phyloP scores from a whole-genome alignment of 2,113 vertebrate genomes.

The Bettongia penicillata region DNA sequence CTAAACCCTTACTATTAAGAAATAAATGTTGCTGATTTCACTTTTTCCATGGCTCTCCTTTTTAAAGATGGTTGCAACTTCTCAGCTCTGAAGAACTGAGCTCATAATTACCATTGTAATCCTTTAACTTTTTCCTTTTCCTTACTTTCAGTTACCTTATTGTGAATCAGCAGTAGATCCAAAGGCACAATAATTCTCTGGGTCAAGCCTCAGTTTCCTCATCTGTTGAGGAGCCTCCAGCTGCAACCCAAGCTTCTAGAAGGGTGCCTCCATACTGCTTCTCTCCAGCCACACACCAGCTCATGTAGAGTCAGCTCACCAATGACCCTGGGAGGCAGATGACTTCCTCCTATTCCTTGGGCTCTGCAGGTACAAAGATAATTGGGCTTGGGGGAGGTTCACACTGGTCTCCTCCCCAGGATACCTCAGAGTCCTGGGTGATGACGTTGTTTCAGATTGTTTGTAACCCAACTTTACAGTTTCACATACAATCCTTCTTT shows the following conservation, averaged over 20 bases:
- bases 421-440: background rate
- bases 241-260: background rate
- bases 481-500: background rate
- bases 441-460: background rate
- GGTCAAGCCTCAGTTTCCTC: background rate
- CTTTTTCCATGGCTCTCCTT: slow-evolving; percentile 86
- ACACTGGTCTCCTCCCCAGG: no score
- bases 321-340: background rate
- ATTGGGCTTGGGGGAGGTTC: background rate
- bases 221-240: background rate
- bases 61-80: slow-evolving; percentile 82
- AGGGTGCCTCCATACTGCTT: background rate
- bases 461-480: no score
- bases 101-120: slow-evolving; percentile 91
- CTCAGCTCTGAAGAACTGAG: slow-evolving; percentile 88
- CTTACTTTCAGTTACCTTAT: slow-evolving; percentile 71
- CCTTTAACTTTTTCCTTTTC: slow-evolving; percentile 80
- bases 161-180: background rate
- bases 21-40: slow-evolving; percentile 55
- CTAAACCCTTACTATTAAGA: slow-evolving; percentile 23
- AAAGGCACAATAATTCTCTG: background rate
- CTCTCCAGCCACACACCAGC: background rate
- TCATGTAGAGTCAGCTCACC: background rate
- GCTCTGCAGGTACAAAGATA: background rate
- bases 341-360: background rate